Conservation (phyloP, 2,888 invertebrate genomes). For the Cheilosia pagana region DNA sequence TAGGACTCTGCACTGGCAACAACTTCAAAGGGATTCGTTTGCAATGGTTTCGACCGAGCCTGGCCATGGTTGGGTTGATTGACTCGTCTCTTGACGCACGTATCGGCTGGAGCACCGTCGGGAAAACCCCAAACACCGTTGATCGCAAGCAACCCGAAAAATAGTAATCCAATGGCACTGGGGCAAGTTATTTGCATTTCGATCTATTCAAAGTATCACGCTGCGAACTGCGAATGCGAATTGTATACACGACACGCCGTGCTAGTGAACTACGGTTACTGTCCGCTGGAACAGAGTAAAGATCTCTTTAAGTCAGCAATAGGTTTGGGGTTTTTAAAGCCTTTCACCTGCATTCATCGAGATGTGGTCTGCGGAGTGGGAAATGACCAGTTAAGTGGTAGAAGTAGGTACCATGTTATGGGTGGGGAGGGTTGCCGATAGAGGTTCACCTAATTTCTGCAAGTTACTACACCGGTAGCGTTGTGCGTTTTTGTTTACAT, state of each 20-base stretch:
- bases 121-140: constrained; percentile 86
- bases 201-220: constrained; percentile 31
- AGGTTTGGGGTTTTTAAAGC: constrained; percentile 72
- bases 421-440: constrained; percentile 43
- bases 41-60: constrained; percentile 87
- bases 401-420: not conserved
- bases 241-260: constrained; percentile 48
- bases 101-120: constrained; percentile 92
- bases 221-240: constrained; percentile 17
- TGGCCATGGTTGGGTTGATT: constrained; percentile 91
- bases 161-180: constrained; percentile 77
- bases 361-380: constrained; percentile 52
- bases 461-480: constrained; percentile 50
- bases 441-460: constrained; percentile 71
- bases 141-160: constrained; percentile 81
- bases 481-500: constrained; percentile 71
- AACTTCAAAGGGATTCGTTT: constrained; percentile 88
- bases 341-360: constrained; percentile 48
- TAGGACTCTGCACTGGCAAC: constrained; percentile 87
- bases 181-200: constrained; percentile 63
- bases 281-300: constrained; percentile 48
- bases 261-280: constrained; percentile 47
- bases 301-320: constrained; percentile 67
- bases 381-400: constrained; percentile 51
- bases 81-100: constrained; percentile 90